Base-by-base conservation (phyloP, 2,113 vertebrate species). In the Saccopteryx bilineata region DNA sequence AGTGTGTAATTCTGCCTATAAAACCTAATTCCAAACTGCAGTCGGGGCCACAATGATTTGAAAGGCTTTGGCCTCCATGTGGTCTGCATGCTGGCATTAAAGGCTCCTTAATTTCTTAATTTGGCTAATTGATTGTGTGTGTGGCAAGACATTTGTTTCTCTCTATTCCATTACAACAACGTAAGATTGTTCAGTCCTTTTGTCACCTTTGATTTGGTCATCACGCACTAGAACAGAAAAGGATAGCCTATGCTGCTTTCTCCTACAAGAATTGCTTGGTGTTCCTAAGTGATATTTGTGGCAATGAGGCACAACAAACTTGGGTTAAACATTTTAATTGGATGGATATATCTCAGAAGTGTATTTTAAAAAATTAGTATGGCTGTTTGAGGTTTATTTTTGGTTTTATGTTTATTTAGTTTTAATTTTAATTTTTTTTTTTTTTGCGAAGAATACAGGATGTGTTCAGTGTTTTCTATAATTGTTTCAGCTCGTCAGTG, bases 351-450 rank as follows among this genome's bases (percentile, higher is more conserved):
- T 72, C 15, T 15, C 5, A 58, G 87, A 52, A 7, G 7, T 74
- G 74, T 52, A 90, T 72, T 85, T 85, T n/a, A 69, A 39, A 63
- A 7, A 78, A 81, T 18, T 14, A 78, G 9, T 50, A 15, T 78
- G 23, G 52, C 11, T 85, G 1, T 69, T n/a, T 78, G 33, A 80
- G 28, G 56, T 31, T 26, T 13, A 39, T 39, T 61, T 54, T 54
- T 76, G 46, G 14, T n/a, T 26, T 52, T 56, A 23, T 87, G 72
- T 87, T 39, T 65, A 19, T 80, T 86, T 87, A 28, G 14, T 46
- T 33, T 93, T 85, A 60, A 7, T 60, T 92, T 61, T 12, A 46
- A 86, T 81, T 78, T 78, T 13, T n/a, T 71, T 58, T 66, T 65
- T 1, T 39, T 28, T 65, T 71, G 50, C 48, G 74, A 48, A 23